Base-by-base conservation (phyloP, 2,113 vertebrate species). In the Leucosticte australis region DNA sequence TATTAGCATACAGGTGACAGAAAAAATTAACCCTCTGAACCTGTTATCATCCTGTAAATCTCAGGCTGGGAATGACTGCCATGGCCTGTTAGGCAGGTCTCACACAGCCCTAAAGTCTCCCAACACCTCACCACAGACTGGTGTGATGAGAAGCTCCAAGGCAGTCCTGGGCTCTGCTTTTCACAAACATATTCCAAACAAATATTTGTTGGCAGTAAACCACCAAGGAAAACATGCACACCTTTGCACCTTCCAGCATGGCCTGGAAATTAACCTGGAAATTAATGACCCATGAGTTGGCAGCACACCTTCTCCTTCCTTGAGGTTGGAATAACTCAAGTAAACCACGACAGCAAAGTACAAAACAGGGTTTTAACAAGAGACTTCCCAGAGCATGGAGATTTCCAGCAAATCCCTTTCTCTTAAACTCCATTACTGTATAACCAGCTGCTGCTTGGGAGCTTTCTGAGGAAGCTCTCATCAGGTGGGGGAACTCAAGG, bases 391-490 rank as follows among this genome's bases (percentile, higher is more conserved):
- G 52, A 27, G 20, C 2, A n/a, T 22, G 53, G 44, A 82, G 39
- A 35, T 71, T 62, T 68, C 73, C 49, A 77, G 83, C 53, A 78
- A 92, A 96, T 84, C 89, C 86, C 80, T 83, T 73, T 50, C 60
- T 6, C 83, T 75, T 84, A 73, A 71, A 92, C 92, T 92, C 80
- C 62, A 64, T 90, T 78, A 87, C 86, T 96, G 68, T 67, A 35
- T 90, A 90, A 96, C 85, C 39, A 90, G 86, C n/a, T 86, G 82
- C 79, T 83, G 46, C 93, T 95, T 88, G 50, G 6, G 63, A 79
- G 62, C n/a, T 76, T 75, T 30, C 44, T 75, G 76, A 27, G 27
- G 64, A 96, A 87, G 33, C 39, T 90, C 69, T 96, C 94, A 92
- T 92, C 95, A 84, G 89, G 16, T 47, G 9, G 28, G 49, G 65